Conservation (phyloP, 2,888 invertebrate species). For the Mongoloraphidia duomilia region DNA sequence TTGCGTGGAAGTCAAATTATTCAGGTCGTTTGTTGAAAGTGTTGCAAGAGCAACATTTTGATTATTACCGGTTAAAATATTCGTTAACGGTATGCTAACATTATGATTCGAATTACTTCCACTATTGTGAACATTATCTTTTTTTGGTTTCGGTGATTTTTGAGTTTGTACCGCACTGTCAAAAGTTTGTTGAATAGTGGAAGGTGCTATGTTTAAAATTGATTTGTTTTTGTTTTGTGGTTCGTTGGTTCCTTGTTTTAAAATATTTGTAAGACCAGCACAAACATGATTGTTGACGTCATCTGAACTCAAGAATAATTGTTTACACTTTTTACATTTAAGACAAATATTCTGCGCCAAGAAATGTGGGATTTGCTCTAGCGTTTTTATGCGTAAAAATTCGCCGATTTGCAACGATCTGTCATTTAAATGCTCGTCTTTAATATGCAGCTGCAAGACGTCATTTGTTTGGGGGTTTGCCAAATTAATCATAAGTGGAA, state of each 20-base stretch:
- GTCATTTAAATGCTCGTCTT: background rate
- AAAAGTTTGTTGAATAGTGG: too few relatives aligned
- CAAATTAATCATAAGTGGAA: conserved; percentile 21
- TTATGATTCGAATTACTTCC: too few relatives aligned
- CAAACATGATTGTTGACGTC: conserved; percentile 2
- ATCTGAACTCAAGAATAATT: conserved; percentile 2
- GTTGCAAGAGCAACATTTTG: background rate
- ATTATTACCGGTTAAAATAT: background rate
- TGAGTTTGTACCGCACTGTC: background rate
- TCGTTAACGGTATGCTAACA: too few relatives aligned
- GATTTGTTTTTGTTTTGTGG: too few relatives aligned
- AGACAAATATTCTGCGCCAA: conserved; percentile 4
- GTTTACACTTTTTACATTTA: conserved; percentile 3
- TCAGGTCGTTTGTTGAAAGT: background rate
- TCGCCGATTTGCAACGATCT: background rate
- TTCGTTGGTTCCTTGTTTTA: too few relatives aligned
- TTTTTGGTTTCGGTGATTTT: background rate
- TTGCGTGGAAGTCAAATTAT: too few relatives aligned
- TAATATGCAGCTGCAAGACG: conserved; percentile 4
- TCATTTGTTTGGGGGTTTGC: background rate
- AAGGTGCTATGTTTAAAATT: too few relatives aligned
- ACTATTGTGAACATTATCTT: background rate
- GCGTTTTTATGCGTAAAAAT: conserved; percentile 2
- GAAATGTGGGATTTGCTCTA: conserved; percentile 3
- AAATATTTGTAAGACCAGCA: background rate